phyloP scores from a whole-genome alignment of 2,113 vertebrate genomes.

The Corvus cornix region DNA sequence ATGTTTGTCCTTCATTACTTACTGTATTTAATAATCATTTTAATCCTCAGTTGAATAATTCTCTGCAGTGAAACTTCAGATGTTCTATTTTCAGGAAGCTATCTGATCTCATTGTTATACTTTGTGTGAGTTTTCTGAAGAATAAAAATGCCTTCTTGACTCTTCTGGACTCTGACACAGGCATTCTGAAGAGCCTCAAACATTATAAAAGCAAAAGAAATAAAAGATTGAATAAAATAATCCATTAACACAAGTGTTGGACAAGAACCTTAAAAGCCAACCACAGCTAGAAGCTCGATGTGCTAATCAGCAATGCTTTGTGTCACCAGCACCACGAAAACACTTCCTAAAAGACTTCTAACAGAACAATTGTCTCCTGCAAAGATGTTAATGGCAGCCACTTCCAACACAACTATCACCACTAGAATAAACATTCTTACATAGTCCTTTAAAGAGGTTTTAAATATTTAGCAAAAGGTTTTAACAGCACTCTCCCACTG shows the following conservation, averaged over 20 bases:
- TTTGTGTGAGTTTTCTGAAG: background rate
- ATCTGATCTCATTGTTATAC: background rate
- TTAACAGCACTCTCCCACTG: background rate
- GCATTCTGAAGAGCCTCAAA: background rate
- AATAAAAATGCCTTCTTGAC: background rate
- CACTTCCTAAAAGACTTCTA: conserved; percentile 29
- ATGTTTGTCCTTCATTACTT: background rate
- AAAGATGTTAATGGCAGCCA: background rate
- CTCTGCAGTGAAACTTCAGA: background rate
- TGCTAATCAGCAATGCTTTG: conserved; percentile 31
- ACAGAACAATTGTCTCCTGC: background rate
- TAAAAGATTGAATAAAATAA: background rate
- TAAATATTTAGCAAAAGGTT: conserved; percentile 28
- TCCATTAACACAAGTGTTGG: background rate
- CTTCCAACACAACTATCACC: background rate
- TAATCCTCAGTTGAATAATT: background rate
- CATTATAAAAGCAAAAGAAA: background rate
- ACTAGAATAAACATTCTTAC: background rate
- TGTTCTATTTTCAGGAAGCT: background rate
- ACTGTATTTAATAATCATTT: background rate
- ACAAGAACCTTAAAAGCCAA: background rate
- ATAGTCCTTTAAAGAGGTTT: background rate
- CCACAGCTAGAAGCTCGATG: conserved; percentile 27
- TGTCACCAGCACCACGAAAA: background rate
- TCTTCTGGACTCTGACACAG: background rate